Evolutionary conservation across 2,113 vertebrate species (phyloP), one percentile per base, ranked within the genome.

Genomic region (Rhipidura dahli): DNA sequence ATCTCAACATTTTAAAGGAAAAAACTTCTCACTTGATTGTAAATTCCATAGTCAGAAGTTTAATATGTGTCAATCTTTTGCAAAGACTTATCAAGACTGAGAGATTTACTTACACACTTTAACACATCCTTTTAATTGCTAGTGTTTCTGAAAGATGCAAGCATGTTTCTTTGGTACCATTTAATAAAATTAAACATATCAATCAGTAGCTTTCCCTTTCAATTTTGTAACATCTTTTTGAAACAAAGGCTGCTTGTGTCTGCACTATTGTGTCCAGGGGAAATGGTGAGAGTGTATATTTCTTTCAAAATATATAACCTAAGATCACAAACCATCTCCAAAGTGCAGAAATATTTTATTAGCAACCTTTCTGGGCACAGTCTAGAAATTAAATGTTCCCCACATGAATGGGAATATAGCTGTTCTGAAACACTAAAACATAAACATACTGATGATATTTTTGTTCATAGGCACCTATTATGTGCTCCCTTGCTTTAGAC

Each of bases 111-210:
- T 95, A 84, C 54, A 65, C 35, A 40, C 23, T 79, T 93, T 85
- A 93, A 90, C 17, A 31, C 60, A 40, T 50, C 50, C 64, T 95
- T 76, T 92, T 98, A 96, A 97, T 96, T 42, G 19, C 79, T 81
- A 75, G 76, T 28, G n/a, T 91, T 97, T 95, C 85, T 95, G 93
- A 97, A 94, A 71, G 66, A 69, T 33, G 12, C 50, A 80, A 71
- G 15, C 45, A 63, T 64, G 60, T 68, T 97, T 97, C 95, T 94
- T 94, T 71, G 75, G 76, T 97, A 91, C 66, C 66, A 90, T 97
- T 96, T 97, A 97, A 97, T 97, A 96, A 97, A 98, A 98, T 98
- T 97, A 98, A 98, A 97, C 91, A 93, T 97, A 98, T 98, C 93
- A 97, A 97, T 98, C 98, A 97, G 96, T 96, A 97, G 77, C 83